phyloP scores from a whole-genome alignment of 2,888 invertebrate species.

The Drosophila paramelanica region DNA sequence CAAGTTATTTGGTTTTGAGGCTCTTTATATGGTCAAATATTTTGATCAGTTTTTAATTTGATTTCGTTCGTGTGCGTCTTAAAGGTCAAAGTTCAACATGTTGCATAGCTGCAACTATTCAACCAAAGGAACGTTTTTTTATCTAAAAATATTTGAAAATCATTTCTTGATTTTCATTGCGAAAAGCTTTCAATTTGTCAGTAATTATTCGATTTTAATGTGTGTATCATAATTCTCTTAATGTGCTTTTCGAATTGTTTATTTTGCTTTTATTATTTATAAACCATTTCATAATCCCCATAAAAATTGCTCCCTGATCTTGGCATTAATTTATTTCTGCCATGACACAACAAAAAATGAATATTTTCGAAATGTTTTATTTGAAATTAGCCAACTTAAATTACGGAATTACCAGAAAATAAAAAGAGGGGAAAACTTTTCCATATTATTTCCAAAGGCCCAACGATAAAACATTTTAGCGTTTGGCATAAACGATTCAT shows the following conservation, averaged over 20 bases:
- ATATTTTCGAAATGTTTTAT: constrained; percentile 26
- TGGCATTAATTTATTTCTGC: constrained; percentile 38
- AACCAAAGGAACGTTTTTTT: constrained; percentile 1
- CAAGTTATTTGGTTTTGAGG: constrained; percentile 53
- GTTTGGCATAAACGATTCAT: constrained; percentile 29
- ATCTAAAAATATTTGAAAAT: background rate
- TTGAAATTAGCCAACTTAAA: constrained; percentile 36
- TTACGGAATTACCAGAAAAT: constrained; percentile 26
- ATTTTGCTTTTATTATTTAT: constrained; percentile 21
- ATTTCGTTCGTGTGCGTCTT: constrained; percentile 40
- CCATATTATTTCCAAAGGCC: constrained; percentile 19
- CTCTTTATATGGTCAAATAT: constrained; percentile 67
- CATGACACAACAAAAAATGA: constrained; percentile 28
- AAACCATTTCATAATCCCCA: constrained; percentile 40
- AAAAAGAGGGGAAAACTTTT: constrained; percentile 13
- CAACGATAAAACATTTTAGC: constrained; percentile 31
- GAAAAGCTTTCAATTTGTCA: constrained; percentile 1
- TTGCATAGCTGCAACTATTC: constrained; percentile 8
- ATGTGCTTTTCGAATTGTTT: background rate
- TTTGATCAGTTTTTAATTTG: constrained; percentile 74
- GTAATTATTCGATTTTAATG: background rate
- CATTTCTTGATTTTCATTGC: background rate
- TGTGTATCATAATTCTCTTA: background rate
- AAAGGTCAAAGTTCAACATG: constrained; percentile 46
- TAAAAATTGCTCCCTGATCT: constrained; percentile 36